A percentile compares a stretch with the other conserved stretches of the same genome.
These are phyloP conservation scores for Riparia riparia DNA, from an alignment of 2,113 vertebrate species.

Conservation along the genomic window DNA sequence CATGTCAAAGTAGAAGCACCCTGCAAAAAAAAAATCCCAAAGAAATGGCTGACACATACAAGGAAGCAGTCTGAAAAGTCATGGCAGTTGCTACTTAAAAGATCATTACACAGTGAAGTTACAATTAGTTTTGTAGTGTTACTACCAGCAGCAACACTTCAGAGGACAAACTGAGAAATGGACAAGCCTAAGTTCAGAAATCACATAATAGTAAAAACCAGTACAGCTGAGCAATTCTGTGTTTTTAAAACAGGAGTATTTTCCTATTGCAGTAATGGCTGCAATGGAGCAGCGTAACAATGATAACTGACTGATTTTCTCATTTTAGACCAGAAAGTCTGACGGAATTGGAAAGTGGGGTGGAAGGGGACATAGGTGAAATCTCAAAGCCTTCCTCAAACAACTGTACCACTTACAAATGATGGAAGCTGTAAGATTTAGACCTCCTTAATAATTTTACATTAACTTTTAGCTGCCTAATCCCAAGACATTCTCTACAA, in stretches of 20 bases:
- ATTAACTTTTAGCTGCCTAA: background rate
- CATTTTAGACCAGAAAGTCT: background rate
- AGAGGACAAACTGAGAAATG: background rate
- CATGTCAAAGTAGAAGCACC: background rate
- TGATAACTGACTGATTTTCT: background rate
- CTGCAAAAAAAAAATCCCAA: background rate
- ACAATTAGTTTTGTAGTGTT: background rate
- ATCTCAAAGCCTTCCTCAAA: background rate
- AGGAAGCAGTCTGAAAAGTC: background rate
- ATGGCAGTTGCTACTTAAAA: rapidly evolving
- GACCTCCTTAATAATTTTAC: background rate
- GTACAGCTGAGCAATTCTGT: background rate
- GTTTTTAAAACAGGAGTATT: background rate
- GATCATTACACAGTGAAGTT: background rate
- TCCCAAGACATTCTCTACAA: background rate
- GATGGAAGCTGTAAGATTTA: background rate
- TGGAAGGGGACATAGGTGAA: background rate
- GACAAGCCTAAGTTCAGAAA: background rate
- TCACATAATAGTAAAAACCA: background rate
- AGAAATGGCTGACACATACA: background rate
- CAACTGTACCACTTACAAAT: background rate
- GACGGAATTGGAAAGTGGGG: background rate
- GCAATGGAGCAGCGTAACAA: background rate
- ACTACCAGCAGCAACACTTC: background rate
- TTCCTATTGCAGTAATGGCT: background rate